Evolutionary conservation across 2,113 vertebrate species (phyloP), one percentile per base, ranked within the genome.

Genomic region (Syngnathoides biaculeatus): DNA sequence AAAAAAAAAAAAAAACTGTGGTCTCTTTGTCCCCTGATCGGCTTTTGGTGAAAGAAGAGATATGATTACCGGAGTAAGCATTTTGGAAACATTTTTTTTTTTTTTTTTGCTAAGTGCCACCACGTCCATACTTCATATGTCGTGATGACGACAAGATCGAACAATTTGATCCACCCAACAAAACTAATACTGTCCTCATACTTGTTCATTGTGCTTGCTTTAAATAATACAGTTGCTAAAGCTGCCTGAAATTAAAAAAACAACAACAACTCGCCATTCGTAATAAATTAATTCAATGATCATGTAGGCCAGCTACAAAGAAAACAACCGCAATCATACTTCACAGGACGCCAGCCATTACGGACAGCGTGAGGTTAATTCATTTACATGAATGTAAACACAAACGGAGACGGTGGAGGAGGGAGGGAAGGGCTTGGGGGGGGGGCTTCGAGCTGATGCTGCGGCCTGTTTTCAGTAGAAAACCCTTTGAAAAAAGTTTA

Each of bases 261-360:
- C 88, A 90, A 79, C 90, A 92, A 89, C 91, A 40, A 89, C 86
- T 90, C 91, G 86, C 92, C 88, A 87, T 93, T 93, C 84, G 87
- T 84, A 92, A 98, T 97, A 98, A 97, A 94, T 97, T 96, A 98
- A 94, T 88, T 73, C 70, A 82, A 91, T 91, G 79, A 92, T 91
- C 77, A 84, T 95, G 97, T 98, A 99, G 97, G 93, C 97, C 97
- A 95, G 97, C 97, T 98, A 99, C 96, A 94, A 92, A 93, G 89
- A 84, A 89, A 89, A 89, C 81, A 88, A 93, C 92, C 93, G 77
- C 89, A 92, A 94, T 89, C 80, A 93, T 94, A 95, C 93, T 94
- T 97, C 93, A 96, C 93, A 91, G 91, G 88, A 94, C 93, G 92
- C 90, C 91, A 89, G 89, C 92, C 85, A 90, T 91, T 82, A 91